Evolutionary conservation across 2,113 vertebrate genomes (phyloP), one percentile per base, ranked within the genome.

Genomic region (Lipotes vexillifer): DNA sequence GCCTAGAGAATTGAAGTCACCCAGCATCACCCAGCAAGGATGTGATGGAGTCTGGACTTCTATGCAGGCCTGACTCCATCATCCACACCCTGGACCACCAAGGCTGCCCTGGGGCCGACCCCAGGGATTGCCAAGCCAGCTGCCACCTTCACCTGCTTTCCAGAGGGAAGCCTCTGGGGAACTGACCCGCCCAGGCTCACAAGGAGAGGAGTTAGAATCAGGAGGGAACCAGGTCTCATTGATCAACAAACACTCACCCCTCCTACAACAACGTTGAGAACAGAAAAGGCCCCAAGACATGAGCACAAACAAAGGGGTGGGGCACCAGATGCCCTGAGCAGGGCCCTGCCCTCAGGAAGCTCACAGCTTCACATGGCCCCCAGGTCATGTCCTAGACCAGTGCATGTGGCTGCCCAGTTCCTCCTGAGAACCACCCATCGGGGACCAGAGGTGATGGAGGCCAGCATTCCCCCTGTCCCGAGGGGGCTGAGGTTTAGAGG

Each of bases 271-370:
- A 31, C 7, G 57, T 8, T 8, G 36, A n/a, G 14, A 33, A 44
- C 0, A 15, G 65, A 20, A 27, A 17, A 66, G 80, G 31, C 8
- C 65, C 44, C 71, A 8, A 8, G 33, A 20, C 0, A 0, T 11
- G 20, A 33, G 36, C 63, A 27, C 52, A 18, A 23, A 27, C 1
- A 12, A 12, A 31, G 33, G 83, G 1, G 12, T 10, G 63, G 31
- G 0, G 18, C 61, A 5, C 31, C n/a, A 21, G 57, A 49, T 0
- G 5, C n/a, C 4, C 52, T 0, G 20, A 33, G 18, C 38, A 5
- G 0, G 2, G 36, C n/a, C 75, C 87, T 41, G 20, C 41, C 49
- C 57, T 36, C 33, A 2, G 36, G 46, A 52, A 12, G n/a, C 52
- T 17, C 78, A 13, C 3, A 0, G 57, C 59, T 25, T 25, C 29